A percentile compares a stretch with the other conserved stretches of the same genome.
These are phyloP conservation scores for Acropora tenuis DNA, from an alignment of 64 coral and sea anemone genomes.

Conservation along the genomic window DNA sequence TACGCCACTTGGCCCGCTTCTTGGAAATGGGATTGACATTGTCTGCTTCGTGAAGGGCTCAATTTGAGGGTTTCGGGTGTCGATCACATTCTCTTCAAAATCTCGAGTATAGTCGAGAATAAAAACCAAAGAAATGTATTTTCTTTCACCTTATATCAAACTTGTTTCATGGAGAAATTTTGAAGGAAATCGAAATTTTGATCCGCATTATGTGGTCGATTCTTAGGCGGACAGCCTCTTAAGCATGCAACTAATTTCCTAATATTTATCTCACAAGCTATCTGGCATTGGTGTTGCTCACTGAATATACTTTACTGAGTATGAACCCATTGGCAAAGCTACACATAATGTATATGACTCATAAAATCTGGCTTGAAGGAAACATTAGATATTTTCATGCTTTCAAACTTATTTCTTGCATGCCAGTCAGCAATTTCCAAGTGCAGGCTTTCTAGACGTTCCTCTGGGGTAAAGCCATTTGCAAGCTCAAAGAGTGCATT, in stretches of 20 bases:
- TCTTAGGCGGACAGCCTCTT: too few relatives aligned
- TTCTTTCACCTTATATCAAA: too few relatives aligned
- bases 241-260: not conserved
- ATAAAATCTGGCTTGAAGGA: slow-evolving; percentile 8
- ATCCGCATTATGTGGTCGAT: too few relatives aligned
- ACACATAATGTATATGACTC: slow-evolving; percentile 25
- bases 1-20: too few relatives aligned
- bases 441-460: slow-evolving; percentile 36
- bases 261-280: slow-evolving; percentile 14
- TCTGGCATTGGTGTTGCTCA: slow-evolving; percentile 15
- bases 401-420: slow-evolving; percentile 38
- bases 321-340: slow-evolving; percentile 13
- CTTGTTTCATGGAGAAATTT: too few relatives aligned
- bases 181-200: too few relatives aligned
- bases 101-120: too few relatives aligned
- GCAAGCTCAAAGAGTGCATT: slow-evolving; percentile 39
- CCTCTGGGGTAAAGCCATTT: slow-evolving; percentile 51
- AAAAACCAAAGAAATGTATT: too few relatives aligned
- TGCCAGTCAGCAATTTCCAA: slow-evolving; percentile 56
- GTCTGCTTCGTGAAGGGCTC: too few relatives aligned
- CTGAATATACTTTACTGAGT: slow-evolving; percentile 9
- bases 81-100: too few relatives aligned
- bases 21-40: too few relatives aligned
- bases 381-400: not conserved
- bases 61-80: too few relatives aligned